Base-by-base conservation (phyloP, 2,797 vertebrate species). In the Lateolabrax maculatus region DNA sequence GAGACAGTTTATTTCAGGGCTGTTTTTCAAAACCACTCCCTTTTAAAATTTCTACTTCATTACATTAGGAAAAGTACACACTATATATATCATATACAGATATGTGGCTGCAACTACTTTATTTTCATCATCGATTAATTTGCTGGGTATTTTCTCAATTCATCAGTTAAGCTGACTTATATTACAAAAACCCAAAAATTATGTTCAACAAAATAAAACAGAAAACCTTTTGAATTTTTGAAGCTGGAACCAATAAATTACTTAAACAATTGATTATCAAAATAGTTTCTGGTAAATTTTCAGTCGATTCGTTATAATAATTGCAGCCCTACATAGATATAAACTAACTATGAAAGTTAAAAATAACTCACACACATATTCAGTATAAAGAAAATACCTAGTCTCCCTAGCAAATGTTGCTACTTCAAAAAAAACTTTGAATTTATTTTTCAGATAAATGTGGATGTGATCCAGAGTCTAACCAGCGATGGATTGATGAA, bases 401-500 rank as follows among this genome's bases (percentile, higher is more conserved):
- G 19, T 36, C 5, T 41, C 29, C 37, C 1, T 4, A 6, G 36
- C n/a, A 43, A 25, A 55, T 41, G 13, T 37, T 29, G 10, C 9
- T 4, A 5, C 7, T 46, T 21, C 16, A 10, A 36, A 34, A 27
- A 56, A 48, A 21, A 67, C 25, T 2, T 4, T 11, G 0, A 23
- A 29, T 65, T 44, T 63, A 0, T 68, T n/a, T 90, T 80, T 61
- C 86, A 99, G 98, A 78, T 95, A 16, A 93, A 94, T 6, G 94
- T 96, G 23, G 97, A 97, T 37, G 84, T 95, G 5, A 91, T 97
- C 65, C 94, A 91, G 69, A 95, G 93, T 86, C 85, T 96, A 21
- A 91, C 90, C 4, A 91, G 93, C 0, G 95, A 97, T 1, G 96
- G 94, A 27, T 93, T 90, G 36, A 96, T 97, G 95, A 96, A 94